Base-by-base conservation (phyloP, 2,888 invertebrate species). In the Mactromeris polynyma region DNA sequence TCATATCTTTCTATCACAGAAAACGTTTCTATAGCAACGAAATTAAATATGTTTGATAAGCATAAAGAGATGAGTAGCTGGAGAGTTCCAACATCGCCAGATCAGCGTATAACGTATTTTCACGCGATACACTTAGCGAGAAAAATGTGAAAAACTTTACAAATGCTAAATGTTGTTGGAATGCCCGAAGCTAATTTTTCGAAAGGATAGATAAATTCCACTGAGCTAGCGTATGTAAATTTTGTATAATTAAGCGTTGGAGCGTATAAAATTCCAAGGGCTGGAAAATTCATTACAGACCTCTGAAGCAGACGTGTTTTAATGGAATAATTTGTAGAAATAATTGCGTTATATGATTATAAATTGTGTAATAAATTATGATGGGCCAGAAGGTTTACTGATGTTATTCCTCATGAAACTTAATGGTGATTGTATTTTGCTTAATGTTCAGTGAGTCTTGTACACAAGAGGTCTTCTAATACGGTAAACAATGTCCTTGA, bases 41-140 rank as follows among this genome's bases (percentile, higher is more conserved):
- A 92, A 90, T 92, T 92, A 89, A 92, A 90, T 83, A 91, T 90
- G 82, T 84, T 90, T 90, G 91, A 91, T 91, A 91, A 90, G 83
- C 86, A 86, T 54, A 81, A 64, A 31, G 40, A 54, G 31, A 46
- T 46, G 77, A 54, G 42, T 31, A 40, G 19, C 73, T 11, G 17
- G 33, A 17, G 73, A 73, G 33, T 33, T 36, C 36, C 2, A 73
- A 33, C 73, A 33, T 73, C 73, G 19, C 19, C 7, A 73, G 73
- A 33, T 33, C 36, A 73, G 73, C 19, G 33, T 73, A 19, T 17
- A 73, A 17, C 33, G 73, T 36, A 73, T 33, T 17, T 36, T 73
- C 73, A 73, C 19, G 31, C 17, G n/a, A 6, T n/a, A 58, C 58
- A 26, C 46, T 58, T 58, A 1, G 58, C 26, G 73, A 73, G 73